Conservation (phyloP, 2,797 vertebrate genomes). For the Ambastaia sidthimunki region DNA sequence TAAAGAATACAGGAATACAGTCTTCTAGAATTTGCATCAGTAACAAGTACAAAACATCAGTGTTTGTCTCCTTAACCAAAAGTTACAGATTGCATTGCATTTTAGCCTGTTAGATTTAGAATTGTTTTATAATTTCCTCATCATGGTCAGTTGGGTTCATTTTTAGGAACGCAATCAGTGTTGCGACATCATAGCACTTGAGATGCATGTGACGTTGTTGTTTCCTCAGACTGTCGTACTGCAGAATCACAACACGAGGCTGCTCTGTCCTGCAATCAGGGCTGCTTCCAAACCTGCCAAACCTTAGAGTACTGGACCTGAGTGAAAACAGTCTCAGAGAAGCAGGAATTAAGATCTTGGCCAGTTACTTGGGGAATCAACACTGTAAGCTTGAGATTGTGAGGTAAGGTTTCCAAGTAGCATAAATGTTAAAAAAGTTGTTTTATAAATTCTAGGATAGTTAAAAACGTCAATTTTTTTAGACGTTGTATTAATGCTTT, state of each 20-base stretch:
- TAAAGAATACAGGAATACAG: neutral
- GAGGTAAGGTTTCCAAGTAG: constrained; percentile 14
- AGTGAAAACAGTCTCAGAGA: constrained; percentile 56
- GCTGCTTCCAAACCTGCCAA: constrained; percentile 52
- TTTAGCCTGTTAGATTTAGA: neutral
- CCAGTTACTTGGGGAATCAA: constrained; percentile 38
- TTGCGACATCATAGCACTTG: neutral
- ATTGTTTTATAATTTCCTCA: neutral
- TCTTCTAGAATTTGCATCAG: neutral
- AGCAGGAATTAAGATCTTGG: constrained; percentile 46
- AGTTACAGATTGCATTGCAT: neutral
- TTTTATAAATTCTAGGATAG: too few species aligned
- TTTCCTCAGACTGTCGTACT: constrained; percentile 51
- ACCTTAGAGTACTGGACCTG: constrained; percentile 51
- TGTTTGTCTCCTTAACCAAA: neutral
- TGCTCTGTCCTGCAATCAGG: constrained; percentile 41
- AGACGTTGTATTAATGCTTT: too few species aligned
- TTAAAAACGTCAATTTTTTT: too few species aligned
- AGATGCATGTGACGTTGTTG: neutral
- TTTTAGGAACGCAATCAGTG: neutral
- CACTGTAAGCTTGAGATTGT: constrained; percentile 49
- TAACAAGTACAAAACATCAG: too few species aligned
- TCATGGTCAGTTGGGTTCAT: neutral
- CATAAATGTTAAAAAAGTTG: too few species aligned
- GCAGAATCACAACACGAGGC: constrained; percentile 49